Conservation (phyloP, 2,888 invertebrate species). For the Harpalus rubripes region DNA sequence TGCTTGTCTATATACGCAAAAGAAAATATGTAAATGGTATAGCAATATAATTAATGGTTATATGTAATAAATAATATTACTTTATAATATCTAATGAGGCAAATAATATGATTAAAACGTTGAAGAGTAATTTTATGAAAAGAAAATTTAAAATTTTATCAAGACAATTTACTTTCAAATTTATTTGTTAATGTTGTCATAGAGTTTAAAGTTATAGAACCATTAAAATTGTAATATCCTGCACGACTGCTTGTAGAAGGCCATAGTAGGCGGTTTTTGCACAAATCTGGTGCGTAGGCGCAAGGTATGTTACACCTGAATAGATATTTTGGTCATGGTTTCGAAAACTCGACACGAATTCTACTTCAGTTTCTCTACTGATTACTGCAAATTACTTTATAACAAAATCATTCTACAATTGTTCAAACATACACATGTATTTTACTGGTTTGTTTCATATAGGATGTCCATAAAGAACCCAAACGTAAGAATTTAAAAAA, state of each 20-base stretch:
- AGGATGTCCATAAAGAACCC: no score
- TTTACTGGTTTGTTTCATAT: no score
- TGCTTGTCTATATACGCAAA: no score
- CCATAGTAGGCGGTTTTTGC: slow-evolving; percentile 44
- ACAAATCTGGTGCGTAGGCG: slow-evolving; percentile 60
- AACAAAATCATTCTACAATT: not conserved
- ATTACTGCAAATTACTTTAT: slow-evolving; percentile 5
- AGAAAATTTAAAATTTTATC: slow-evolving; percentile 31
- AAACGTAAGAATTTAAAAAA: not conserved
- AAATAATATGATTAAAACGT: no score
- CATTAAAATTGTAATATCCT: slow-evolving; percentile 56
- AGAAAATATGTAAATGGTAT: no score
- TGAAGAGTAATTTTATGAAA: no score
- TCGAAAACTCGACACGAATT: slow-evolving; percentile 49
- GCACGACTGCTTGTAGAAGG: slow-evolving; percentile 50
- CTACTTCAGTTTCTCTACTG: slow-evolving; percentile 20
- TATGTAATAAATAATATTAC: no score
- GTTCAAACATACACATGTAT: not conserved
- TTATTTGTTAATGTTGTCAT: slow-evolving; percentile 46
- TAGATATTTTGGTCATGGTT: slow-evolving; percentile 67
- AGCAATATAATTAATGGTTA: no score
- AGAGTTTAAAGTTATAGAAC: slow-evolving; percentile 26
- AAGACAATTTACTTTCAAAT: slow-evolving; percentile 66
- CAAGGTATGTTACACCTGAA: slow-evolving; percentile 64
- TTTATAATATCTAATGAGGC: no score